Evolutionary conservation across 2,797 vertebrate species (phyloP).

Genomic region (Phoeniculus purpureus): DNA sequence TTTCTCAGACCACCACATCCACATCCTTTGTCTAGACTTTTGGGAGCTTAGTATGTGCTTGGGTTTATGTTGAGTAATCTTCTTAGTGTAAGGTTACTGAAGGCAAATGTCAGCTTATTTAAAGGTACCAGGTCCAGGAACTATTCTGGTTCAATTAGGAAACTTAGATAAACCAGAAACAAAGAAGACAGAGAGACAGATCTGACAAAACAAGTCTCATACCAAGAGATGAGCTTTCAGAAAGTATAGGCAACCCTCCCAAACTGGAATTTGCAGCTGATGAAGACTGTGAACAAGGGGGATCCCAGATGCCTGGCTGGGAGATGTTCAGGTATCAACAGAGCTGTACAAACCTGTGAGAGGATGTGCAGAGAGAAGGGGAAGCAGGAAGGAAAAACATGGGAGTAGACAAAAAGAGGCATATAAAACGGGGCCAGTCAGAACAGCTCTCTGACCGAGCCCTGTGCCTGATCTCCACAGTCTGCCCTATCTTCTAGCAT

Average conservation of each 20-base stretch:
- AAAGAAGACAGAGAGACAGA: not conserved
- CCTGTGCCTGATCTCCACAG: not conserved
- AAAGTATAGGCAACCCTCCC: not conserved
- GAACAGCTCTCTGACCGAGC: not conserved
- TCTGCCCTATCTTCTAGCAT: not conserved
- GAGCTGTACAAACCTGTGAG: not conserved
- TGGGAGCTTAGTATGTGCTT: not conserved
- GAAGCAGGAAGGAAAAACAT: not conserved
- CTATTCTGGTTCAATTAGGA: not conserved
- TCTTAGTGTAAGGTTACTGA: not conserved
- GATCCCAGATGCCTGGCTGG: not conserved
- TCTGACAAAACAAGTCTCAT: not conserved
- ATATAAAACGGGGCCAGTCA: not conserved
- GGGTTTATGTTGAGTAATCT: not conserved
- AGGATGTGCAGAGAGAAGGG: not conserved
- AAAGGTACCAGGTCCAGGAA: not conserved
- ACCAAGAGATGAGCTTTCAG: not conserved
- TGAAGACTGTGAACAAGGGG: not conserved
- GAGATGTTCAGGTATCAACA: not conserved
- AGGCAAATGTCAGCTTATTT: not conserved
- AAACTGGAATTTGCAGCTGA: not conserved
- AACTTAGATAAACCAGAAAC: not conserved
- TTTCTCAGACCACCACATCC: too few relatives aligned
- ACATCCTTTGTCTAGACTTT: not conserved
- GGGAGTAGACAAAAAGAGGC: not conserved